Evolutionary conservation across 2,113 vertebrate genomes (phyloP).

Genomic region (Eudorcas thomsonii): DNA sequence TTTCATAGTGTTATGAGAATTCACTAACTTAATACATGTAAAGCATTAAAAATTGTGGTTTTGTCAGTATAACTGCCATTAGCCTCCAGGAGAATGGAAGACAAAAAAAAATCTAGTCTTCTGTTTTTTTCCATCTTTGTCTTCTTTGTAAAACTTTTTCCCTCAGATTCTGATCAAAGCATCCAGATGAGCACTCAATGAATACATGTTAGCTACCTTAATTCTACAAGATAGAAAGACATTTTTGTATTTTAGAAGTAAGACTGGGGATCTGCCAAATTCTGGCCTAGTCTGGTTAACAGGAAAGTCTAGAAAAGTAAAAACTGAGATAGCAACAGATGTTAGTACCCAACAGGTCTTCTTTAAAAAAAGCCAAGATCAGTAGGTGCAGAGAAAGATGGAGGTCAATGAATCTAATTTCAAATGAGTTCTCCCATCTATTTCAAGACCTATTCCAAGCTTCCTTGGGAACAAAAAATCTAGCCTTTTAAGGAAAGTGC

Average conservation of each 20-base stretch:
- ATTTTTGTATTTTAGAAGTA: not conserved
- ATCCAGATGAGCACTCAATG: not conserved
- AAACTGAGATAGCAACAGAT: not conserved
- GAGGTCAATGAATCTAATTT: constrained; percentile 21
- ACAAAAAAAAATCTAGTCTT: not conserved
- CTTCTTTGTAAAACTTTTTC: not conserved
- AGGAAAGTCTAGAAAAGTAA: not conserved
- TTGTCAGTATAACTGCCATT: not conserved
- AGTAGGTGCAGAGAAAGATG: not conserved
- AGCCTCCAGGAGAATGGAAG: not conserved
- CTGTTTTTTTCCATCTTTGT: not conserved
- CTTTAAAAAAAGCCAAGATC: not conserved
- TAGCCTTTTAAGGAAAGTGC: constrained; percentile 63
- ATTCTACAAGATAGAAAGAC: not conserved
- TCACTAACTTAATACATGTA: constrained; percentile 16
- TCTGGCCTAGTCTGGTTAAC: not conserved
- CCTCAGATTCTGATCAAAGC: constrained; percentile 23
- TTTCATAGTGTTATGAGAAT: not conserved
- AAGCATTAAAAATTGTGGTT: not conserved
- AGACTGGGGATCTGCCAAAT: not conserved
- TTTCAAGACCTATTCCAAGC: constrained; percentile 48
- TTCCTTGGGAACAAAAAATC: constrained; percentile 15
- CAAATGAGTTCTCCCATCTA: constrained; percentile 22
- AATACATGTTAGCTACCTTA: not conserved
- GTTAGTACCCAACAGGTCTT: not conserved